Base-by-base conservation (phyloP, 2,888 invertebrate species). In the Argyra leucocephala region DNA sequence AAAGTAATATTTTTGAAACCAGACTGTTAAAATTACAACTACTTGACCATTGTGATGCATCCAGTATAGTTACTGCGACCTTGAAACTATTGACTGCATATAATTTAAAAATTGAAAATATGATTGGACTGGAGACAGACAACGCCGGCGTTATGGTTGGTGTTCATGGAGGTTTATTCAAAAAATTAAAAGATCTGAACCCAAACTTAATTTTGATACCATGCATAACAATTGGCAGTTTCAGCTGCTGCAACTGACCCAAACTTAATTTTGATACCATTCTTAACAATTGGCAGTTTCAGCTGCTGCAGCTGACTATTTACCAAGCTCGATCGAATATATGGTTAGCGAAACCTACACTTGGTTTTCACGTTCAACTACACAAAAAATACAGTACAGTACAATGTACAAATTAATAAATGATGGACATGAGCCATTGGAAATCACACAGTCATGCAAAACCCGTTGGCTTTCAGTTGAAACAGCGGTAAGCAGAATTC, bases 81-180 rank as follows among this genome's bases (percentile, higher is more conserved):
- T n/a, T 57, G 1, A 2, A 1, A 3, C 18, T 57, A 18, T n/a
- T 57, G 15, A 57, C 15, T 6, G n/a, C 15, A 57, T 18, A 18
- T 57, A 57, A 57, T 57, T 5, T 57, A 21, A 21, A n/a, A n/a
- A n/a, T n/a, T 9, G 3, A 21, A n/a, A 18, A n/a, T 3, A 57
- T 61, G 58, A n/a, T 22, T 24, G 63, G 67, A n/a, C 21, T 67
- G 23, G 67, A 66, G 3, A 66, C 64, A 12, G 65, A 65, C 21
- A 66, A 68, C 57, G 66, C 66, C 6, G 66, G 62, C 37, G 23
- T 59, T 9, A 66, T 68, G 67, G 37, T 61, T 26, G 66, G 64
- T 10, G 4, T 7, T 21, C 57, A 37, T 10, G 63, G 31, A 15
- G 36, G 65, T 23, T 66, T 68, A 12, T 59, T 66, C 9, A 24